These are phyloP conservation scores for Chymomyza fuscimana DNA, from an alignment of 2,888 invertebrate genomes.

Conservation along the genomic window DNA sequence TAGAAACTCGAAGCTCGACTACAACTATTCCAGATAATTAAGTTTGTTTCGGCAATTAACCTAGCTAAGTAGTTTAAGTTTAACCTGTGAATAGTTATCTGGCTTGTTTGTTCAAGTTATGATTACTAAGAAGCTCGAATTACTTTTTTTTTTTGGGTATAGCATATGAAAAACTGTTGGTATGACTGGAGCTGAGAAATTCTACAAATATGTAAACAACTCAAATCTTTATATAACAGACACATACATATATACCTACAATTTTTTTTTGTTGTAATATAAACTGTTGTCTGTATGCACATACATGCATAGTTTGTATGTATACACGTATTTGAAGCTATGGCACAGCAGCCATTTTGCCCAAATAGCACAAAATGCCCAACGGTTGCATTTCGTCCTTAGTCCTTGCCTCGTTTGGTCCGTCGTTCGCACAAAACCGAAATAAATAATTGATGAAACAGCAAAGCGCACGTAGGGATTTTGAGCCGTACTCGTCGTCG, in stretches of 20 bases:
- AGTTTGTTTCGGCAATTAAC: no score
- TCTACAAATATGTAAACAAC: not conserved
- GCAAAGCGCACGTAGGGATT: constrained; percentile 75
- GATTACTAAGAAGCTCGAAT: no score
- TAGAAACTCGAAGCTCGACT: no score
- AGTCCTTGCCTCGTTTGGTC: constrained; percentile 7
- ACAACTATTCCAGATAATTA: no score
- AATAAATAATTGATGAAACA: constrained; percentile 76
- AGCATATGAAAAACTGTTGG: no score
- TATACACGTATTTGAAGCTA: not conserved
- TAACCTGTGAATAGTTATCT: no score
- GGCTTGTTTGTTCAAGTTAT: no score
- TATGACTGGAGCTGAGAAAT: no score
- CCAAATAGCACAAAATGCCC: not conserved
- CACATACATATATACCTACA: not conserved
- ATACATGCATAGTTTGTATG: not conserved
- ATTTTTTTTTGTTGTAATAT: not conserved
- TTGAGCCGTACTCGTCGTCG: constrained; percentile 40
- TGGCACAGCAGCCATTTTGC: not conserved
- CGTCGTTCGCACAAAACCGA: constrained; percentile 67
- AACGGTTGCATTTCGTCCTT: constrained; percentile 3
- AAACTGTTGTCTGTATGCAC: not conserved
- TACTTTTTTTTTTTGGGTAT: no score
- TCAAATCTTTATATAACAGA: not conserved
- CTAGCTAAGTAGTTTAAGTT: no score